phyloP scores from a whole-genome alignment of 2,888 invertebrate species.

The Melinaea marsaeus region DNA sequence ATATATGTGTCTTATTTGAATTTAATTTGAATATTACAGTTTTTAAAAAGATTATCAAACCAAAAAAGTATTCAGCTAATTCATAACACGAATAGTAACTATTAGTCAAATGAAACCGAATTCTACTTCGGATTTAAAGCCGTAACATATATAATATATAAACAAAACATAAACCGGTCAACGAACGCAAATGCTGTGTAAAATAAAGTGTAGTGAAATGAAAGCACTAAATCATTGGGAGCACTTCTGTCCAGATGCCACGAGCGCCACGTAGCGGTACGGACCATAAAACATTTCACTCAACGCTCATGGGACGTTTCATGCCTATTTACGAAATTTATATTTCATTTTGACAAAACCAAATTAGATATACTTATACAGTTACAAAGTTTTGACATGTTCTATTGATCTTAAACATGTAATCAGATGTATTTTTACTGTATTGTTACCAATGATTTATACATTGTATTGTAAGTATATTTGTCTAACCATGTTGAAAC shows the following conservation, averaged over 20 bases:
- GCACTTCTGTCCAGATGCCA: constrained; percentile 67
- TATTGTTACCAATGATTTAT: too few relatives aligned
- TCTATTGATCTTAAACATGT: background rate
- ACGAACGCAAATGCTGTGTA: constrained; percentile 39
- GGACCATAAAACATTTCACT: constrained; percentile 60
- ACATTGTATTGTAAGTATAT: too few relatives aligned
- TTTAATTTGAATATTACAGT: too few relatives aligned
- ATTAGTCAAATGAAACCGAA: too few relatives aligned
- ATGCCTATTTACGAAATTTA: constrained; percentile 11
- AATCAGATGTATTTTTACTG: background rate
- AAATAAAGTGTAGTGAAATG: constrained; percentile 61
- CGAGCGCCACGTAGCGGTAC: constrained; percentile 48
- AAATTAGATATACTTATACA: background rate
- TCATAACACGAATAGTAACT: too few relatives aligned
- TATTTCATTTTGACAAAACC: constrained; percentile 12
- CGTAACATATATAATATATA: background rate
- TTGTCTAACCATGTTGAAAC: too few relatives aligned
- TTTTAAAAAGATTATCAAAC: too few relatives aligned
- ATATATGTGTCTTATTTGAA: too few relatives aligned
- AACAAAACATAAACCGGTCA: constrained; percentile 20
- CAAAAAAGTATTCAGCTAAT: too few relatives aligned
- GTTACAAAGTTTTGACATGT: background rate
- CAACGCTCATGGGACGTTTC: constrained; percentile 9
- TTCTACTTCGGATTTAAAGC: background rate
- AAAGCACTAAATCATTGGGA: constrained; percentile 62